Evolutionary conservation across 1,140 invertebrate genomes (phyloP).

Genomic region (Phymastichus coffea): DNA sequence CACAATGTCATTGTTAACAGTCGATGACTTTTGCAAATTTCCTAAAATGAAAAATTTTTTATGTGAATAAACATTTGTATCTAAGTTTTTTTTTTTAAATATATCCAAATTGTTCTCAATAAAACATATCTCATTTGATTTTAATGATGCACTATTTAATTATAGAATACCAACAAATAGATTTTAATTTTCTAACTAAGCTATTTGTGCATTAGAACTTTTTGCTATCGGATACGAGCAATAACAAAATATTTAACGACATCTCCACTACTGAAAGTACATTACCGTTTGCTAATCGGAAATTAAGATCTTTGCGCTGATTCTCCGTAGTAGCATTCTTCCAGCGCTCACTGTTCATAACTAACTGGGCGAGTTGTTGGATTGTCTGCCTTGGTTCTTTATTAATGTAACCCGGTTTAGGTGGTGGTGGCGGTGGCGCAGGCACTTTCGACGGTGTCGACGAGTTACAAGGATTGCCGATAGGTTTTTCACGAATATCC

Average conservation of each 20-base stretch:
- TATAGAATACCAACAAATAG: no score
- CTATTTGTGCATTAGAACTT: no score
- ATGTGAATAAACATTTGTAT: no score
- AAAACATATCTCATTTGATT: no score
- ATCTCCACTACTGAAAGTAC: not conserved
- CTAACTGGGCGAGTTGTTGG: slow-evolving; percentile 47
- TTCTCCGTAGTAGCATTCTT: slow-evolving; percentile 32
- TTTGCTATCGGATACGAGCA: no score
- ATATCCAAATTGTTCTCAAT: no score
- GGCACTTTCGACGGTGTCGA: slow-evolving; percentile 48
- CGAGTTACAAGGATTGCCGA: slow-evolving; percentile 39
- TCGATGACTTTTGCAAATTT: not conserved
- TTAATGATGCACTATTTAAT: no score
- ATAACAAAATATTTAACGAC: no score
- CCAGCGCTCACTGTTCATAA: slow-evolving; percentile 54
- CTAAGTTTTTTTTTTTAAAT: no score
- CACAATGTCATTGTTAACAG: not conserved
- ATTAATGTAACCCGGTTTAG: slow-evolving; percentile 12
- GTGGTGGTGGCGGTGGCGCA: not conserved
- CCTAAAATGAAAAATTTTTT: not conserved
- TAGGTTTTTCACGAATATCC: slow-evolving; percentile 24
- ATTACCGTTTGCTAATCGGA: slow-evolving; percentile 7
- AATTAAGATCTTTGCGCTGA: slow-evolving; percentile 11
- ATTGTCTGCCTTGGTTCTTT: slow-evolving; percentile 43
- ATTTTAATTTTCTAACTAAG: no score